Base-by-base conservation (phyloP, 2,888 invertebrate genomes). In the Ganaspis brasiliensis region DNA sequence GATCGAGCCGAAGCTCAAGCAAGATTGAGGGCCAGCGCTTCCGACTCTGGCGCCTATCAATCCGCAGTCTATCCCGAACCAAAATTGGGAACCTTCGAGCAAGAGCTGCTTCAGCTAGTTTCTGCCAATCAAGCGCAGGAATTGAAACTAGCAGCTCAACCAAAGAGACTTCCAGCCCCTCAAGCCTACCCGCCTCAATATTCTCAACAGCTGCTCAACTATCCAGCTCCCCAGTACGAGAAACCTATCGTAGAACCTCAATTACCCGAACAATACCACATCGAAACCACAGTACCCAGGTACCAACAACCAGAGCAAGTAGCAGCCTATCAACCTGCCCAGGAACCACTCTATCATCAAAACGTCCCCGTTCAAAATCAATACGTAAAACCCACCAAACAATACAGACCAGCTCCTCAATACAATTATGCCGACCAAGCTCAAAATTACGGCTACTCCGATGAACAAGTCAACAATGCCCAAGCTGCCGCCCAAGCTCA, bases 41-140 rank as follows among this genome's bases (percentile, higher is more conserved):
- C 87, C 1, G 79, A 80, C 12, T 72, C 84, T 1, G 79, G 85
- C 0, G 76, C 84, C 3, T 90, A 90, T 57, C 87, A 89, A 75
- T 80, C 85, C 0, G 81, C 81, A 0, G 79, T 85, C 12, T 89
- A 89, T 59, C 55, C 77, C 0, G 87, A 86, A n/a, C 63, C 84
- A 0, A 90, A 90, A 74, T 79, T 90, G 2, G 90, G 90, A 55
- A 89, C 88, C 0, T 90, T 90, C 78, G 90, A 90, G 73, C 90
- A 90, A 61, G 90, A 90, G 56, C 76, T 90, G 5, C 78, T 90
- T 21, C 90, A 90, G 73, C 70, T 90, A 6, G 90, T 90, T 1
- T 88, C 87, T 0, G 90, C 90, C 0, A 90, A 90, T 74, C 90
- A 90, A 73, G 90, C 90, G 0, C 90, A 89, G 61, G 90, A 90